Percentiles rank a stretch among this genome's conserved stretches.
Conservation (phyloP, 2,797 vertebrate genomes). For the Sebastes diaconus region DNA sequence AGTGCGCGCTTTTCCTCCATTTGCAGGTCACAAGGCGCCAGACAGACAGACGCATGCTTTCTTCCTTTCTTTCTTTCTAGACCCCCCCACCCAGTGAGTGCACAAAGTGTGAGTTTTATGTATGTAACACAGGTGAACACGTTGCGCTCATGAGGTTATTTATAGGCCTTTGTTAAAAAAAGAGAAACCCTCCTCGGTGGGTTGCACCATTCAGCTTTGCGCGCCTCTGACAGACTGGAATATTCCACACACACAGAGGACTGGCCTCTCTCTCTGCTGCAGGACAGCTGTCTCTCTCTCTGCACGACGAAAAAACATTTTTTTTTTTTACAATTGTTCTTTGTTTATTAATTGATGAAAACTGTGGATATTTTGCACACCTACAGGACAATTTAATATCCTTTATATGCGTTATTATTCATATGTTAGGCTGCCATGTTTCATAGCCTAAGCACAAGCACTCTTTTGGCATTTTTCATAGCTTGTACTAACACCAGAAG, state of each 20-base stretch:
- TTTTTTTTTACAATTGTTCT: conserved; percentile 58
- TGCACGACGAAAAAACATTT: conserved; percentile 33
- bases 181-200: conserved; percentile 37
- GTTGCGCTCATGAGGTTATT: conserved; percentile 48
- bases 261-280: conserved; percentile 60
- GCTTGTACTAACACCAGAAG: not conserved
- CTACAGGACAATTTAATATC: conserved; percentile 57
- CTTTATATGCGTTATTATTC: conserved; percentile 33
- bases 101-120: not conserved
- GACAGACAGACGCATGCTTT: not conserved
- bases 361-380: conserved; percentile 61
- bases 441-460: conserved; percentile 62
- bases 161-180: conserved; percentile 50
- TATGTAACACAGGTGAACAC: conserved; percentile 11
- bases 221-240: conserved; percentile 70
- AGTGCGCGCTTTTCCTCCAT: conserved; percentile 44
- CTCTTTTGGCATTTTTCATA: conserved; percentile 29
- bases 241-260: conserved; percentile 75
- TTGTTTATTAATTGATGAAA: conserved; percentile 46
- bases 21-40: conserved; percentile 53
- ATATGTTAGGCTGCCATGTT: conserved; percentile 40
- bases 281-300: conserved; percentile 68
- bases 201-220: conserved; percentile 53
- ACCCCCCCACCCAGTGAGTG: not conserved
- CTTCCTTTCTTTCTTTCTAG: not conserved